A percentile compares a stretch with the other conserved stretches of the same genome.
Evolutionary conservation across 2,113 vertebrate species (phyloP).

Genomic region (Rana temporaria): DNA sequence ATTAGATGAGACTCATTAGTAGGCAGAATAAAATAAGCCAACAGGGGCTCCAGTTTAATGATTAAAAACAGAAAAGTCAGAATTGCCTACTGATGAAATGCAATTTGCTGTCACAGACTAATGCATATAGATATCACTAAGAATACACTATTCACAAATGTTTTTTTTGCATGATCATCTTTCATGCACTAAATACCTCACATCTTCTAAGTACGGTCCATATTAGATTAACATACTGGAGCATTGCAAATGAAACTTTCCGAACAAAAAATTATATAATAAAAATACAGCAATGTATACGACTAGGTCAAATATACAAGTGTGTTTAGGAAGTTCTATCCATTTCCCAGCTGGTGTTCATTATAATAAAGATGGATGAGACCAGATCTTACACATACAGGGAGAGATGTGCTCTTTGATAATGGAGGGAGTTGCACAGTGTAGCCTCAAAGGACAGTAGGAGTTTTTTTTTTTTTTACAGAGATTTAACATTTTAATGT

Average conservation of each 20-base stretch:
- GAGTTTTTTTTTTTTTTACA: conserved; percentile 13
- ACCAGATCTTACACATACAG: conserved; percentile 31
- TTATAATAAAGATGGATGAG: conserved; percentile 19
- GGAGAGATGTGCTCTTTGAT: conserved; percentile 41
- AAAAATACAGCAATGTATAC: not conserved
- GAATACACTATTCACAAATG: not conserved
- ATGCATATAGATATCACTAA: conserved; percentile 22
- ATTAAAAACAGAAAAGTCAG: conserved; percentile 12
- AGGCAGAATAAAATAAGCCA: conserved; percentile 10
- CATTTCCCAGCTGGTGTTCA: conserved; percentile 22
- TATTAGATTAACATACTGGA: not conserved
- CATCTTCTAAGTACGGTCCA: not conserved
- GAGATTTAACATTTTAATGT: conserved; percentile 53
- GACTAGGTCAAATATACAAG: conserved; percentile 9
- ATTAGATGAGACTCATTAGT: conserved; percentile 20
- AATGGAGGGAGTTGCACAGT: not conserved
- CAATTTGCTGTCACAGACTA: conserved; percentile 30
- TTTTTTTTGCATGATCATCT: too few relatives aligned
- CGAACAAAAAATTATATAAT: conserved; percentile 13
- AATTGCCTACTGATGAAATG: conserved; percentile 9
- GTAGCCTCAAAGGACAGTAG: conserved; percentile 20
- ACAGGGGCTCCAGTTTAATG: conserved; percentile 18
- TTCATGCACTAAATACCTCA: not conserved
- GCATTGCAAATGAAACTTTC: conserved; percentile 13
- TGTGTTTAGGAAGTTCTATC: conserved; percentile 23